A percentile compares a stretch with the other conserved stretches of the same genome.
Evolutionary conservation across 2,888 invertebrate genomes (phyloP).

Genomic region (Ichneumoninae sp.): DNA sequence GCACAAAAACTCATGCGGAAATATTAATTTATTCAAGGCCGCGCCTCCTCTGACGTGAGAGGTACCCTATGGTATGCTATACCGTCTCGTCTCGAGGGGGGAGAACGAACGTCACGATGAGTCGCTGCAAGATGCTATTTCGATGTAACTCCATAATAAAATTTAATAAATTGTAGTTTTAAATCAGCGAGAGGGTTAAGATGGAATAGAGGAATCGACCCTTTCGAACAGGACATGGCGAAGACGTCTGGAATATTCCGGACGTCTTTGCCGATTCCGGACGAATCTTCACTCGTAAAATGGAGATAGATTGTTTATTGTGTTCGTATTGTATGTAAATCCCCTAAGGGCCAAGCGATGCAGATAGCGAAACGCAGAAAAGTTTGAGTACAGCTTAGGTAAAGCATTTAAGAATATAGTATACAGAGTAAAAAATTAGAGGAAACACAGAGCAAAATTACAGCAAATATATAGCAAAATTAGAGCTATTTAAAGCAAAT

Average conservation of each 20-base stretch:
- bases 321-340: too few species aligned
- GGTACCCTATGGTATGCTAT: conserved; percentile 41
- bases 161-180: not conserved
- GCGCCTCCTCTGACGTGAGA: conserved; percentile 60
- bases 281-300: too few species aligned
- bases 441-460: too few species aligned
- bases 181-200: not conserved
- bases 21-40: conserved; percentile 68
- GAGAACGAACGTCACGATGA: conserved; percentile 45
- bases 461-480: too few species aligned
- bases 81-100: conserved; percentile 38
- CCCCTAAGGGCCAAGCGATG: too few species aligned
- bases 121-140: conserved; percentile 26
- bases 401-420: too few species aligned
- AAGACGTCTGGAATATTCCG: not conserved
- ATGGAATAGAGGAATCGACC: conserved; percentile 1
- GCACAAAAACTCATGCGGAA: conserved; percentile 60
- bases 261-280: too few species aligned
- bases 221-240: not conserved
- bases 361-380: too few species aligned
- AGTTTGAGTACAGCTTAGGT: too few species aligned
- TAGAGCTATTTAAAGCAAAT: too few species aligned
- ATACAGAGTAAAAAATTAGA: too few species aligned
- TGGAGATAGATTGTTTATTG: too few species aligned
- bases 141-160: not conserved